Evolutionary conservation across 2,113 vertebrate genomes (phyloP), one percentile per base, ranked within the genome.

Genomic region (Callopanchax toddi): DNA sequence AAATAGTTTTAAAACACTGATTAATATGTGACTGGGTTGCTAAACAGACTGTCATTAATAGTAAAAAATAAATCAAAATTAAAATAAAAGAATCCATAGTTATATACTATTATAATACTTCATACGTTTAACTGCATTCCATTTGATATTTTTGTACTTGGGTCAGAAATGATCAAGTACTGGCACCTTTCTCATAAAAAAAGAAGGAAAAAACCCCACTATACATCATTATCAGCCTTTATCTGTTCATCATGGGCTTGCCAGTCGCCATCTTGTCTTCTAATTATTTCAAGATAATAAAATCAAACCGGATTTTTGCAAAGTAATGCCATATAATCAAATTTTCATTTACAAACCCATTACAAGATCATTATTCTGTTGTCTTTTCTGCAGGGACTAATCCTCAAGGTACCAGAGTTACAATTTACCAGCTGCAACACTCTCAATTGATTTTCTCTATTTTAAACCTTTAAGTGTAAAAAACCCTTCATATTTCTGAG

Each of bases 401-500:
- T 13, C 44, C 26, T 70, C 11, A 0, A 11, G n/a, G 13, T 60
- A 20, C 2, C 1, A 0, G 11, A 63, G 37, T 20, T 15, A 45
- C 20, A 7, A 21, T 25, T 5, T 4, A 66, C n/a, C 32, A 13
- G 36, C 36, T 13, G 36, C 12, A 11, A 9, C 36, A 44, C 10
- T 6, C 11, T 32, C 32, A 6, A 71, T 64, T 1, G 0, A 79
- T 77, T 58, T 52, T 15, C 25, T 60, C 39, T 64, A 50, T 61
- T 43, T 65, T 42, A 67, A 72, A 26, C 39, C 50, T 3, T 5
- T 5, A 1, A 21, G 61, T 18, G 57, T 45, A 60, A 77, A 80
- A 22, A 51, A 44, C 42, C 10, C 13, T 36, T 46, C 11, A 52
- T 8, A 40, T 20, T 70, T 57, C 45, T 58, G 45, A 54, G 46